Evolutionary conservation across 1,140 invertebrate genomes (phyloP), one percentile per base, ranked within the genome.

Genomic region (Ceratina calcarata): DNA sequence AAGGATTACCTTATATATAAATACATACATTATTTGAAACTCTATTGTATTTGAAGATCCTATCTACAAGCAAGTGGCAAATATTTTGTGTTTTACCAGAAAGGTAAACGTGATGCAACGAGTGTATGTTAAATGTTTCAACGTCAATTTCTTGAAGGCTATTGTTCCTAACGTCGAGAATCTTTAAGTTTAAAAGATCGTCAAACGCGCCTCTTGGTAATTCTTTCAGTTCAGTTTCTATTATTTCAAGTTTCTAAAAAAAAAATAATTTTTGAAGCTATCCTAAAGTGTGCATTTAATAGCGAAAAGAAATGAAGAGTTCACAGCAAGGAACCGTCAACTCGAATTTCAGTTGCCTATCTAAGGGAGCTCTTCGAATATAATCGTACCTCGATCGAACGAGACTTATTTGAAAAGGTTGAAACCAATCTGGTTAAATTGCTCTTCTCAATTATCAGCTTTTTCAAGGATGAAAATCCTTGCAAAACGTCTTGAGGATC

Each of bases 121-220:
- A 85, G 4, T 86, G 71, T 6, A 86, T 77, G 78, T 93, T 83
- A 2, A 93, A 58, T 49, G 90, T 78, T 0, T 85, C 81, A 6
- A 91, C 85, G 64, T 94, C 88, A 53, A 94, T 85, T 12, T 90
- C 85, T 4, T 79, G 80, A 10, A 94, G 79, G 60, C 89, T 74
- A 86, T 94, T 94, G 88, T 94, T 94, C 74, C 93, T 90, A 32
- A 94, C 82, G 71, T 94, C 94, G 1, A 94, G 80, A 1, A 67
- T 80, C 74, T 84, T 90, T 16, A 94, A 74, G 0, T 77, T 68
- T 15, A 88, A 82, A 0, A 94, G 81, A 55, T 89, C 83, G 69
- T 85, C 90, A 49, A 94, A 94, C 10, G 86, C 89, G 32, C 90
- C 86, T 0, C 87, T 69, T 0, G 90, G 88, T 10, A 94, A 76